phyloP scores from a whole-genome alignment of 2,797 vertebrate species.

The Chelon labrosus region DNA sequence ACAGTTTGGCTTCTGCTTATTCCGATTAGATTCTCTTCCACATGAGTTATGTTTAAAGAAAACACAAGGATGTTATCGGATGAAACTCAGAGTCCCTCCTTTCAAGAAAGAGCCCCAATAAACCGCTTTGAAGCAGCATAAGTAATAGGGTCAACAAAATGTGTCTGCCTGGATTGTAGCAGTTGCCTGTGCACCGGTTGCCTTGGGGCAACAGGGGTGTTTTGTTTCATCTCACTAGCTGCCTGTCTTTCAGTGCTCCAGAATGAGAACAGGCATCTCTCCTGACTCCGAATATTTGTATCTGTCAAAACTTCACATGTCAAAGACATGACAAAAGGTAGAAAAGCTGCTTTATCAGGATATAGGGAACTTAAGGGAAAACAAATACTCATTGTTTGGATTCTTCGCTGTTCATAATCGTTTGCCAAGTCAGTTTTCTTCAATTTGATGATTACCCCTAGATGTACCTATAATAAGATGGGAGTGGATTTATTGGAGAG shows the following conservation, averaged over 20 bases:
- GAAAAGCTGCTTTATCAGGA: constrained; percentile 18
- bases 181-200: constrained; percentile 38
- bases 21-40: no score
- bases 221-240: constrained; percentile 65
- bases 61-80: background rate
- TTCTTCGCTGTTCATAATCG: background rate
- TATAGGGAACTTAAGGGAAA: background rate
- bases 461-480: no score
- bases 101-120: constrained; percentile 15
- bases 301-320: constrained; percentile 65
- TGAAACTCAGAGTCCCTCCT: constrained; percentile 8
- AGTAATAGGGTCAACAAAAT: constrained; percentile 50
- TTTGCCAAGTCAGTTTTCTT: background rate
- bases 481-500: background rate
- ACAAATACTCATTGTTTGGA: background rate
- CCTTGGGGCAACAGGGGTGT: constrained; percentile 57
- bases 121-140: constrained; percentile 22
- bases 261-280: constrained; percentile 62
- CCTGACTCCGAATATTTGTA: constrained; percentile 67
- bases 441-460: background rate
- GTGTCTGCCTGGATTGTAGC: constrained; percentile 49
- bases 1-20: no score
- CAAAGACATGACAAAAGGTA: constrained; percentile 46
- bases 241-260: constrained; percentile 56
- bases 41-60: background rate